These are phyloP conservation scores for Poicephalus gulielmi DNA, from an alignment of 2,113 vertebrate species.

Conservation along the genomic window DNA sequence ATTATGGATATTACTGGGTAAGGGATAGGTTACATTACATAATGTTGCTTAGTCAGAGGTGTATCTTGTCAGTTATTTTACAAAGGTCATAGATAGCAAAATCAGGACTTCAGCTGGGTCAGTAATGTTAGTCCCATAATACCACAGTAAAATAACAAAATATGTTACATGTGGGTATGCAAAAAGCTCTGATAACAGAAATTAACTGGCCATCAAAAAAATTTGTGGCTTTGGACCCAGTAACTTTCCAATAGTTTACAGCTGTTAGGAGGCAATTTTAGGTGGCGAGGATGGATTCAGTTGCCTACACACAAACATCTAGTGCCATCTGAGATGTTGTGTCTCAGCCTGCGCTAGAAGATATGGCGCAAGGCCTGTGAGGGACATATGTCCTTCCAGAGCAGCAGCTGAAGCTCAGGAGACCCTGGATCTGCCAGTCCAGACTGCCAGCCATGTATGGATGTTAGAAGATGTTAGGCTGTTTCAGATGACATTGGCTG, in stretches of 20 bases:
- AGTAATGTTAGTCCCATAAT: not conserved
- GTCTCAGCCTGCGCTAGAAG: not conserved
- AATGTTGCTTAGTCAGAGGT: not conserved
- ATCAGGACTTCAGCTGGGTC: not conserved
- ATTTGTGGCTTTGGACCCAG: not conserved
- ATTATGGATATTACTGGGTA: not conserved
- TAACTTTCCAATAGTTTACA: not conserved
- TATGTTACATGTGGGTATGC: not conserved
- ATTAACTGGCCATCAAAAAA: conserved; percentile 17
- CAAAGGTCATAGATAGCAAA: not conserved
- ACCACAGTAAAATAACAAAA: not conserved
- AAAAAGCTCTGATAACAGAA: conserved; percentile 30
- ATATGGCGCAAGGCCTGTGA: not conserved
- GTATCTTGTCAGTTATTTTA: not conserved
- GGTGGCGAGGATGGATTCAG: not conserved
- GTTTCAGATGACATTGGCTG: not conserved
- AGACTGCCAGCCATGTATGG: not conserved
- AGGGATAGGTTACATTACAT: not conserved
- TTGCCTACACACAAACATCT: not conserved
- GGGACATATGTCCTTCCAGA: not conserved
- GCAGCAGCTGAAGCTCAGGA: not conserved
- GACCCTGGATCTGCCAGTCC: not conserved
- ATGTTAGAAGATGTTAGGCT: not conserved
- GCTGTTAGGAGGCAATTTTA: not conserved
- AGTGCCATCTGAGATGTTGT: not conserved